Base-by-base conservation (phyloP, 2,113 vertebrate species). In the Myrmecophaga tridactyla region DNA sequence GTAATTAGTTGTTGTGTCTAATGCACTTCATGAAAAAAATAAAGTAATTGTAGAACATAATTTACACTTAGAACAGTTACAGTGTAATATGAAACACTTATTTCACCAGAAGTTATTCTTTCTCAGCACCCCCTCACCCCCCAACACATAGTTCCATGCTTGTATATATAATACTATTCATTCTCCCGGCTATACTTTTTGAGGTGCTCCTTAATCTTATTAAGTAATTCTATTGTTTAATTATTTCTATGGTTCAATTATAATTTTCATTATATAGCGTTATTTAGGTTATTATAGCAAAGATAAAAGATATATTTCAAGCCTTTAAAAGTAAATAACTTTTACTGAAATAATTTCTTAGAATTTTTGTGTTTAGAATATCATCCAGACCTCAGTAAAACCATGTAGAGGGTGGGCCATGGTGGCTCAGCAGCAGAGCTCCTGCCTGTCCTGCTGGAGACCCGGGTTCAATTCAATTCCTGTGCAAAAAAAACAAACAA, bases 1-100 rank as follows among this genome's bases (percentile, higher is more conserved):
- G 51, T 97, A 97, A 95, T 96, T 96, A 8, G 36, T 60, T 77
- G 94, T 92, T 93, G 85, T 97, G 84, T 96, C 94, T 95, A 23
- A 82, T 82, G 76, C 14, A 70, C 51, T 86, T 96, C 84, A 94
- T 17, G 34, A 93, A 96, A 94, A 94, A 31, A 75, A 78, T 72
- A 95, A 88, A 89, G 41, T 94, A 94, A 87, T 94, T 96, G n/a
- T 10, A 21, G 46, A 87, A 8, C 10, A 34, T 86, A 86, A 94
- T 95, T 97, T 95, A 51, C 69, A 94, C 93, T 96, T 94, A 76
- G 20, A 94, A 94, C 76, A 56, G 95, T 62, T 17, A 75, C 20
- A 10, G 21, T 92, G 46, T 43, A 96, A 43, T 95, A 82, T 96
- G 88, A 96, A 94, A 27, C 15, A 96, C 95, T 93, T 94, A 90